Evolutionary conservation across 2,113 vertebrate genomes (phyloP), one percentile per base, ranked within the genome.

Genomic region (Pachycephala philippinensis): DNA sequence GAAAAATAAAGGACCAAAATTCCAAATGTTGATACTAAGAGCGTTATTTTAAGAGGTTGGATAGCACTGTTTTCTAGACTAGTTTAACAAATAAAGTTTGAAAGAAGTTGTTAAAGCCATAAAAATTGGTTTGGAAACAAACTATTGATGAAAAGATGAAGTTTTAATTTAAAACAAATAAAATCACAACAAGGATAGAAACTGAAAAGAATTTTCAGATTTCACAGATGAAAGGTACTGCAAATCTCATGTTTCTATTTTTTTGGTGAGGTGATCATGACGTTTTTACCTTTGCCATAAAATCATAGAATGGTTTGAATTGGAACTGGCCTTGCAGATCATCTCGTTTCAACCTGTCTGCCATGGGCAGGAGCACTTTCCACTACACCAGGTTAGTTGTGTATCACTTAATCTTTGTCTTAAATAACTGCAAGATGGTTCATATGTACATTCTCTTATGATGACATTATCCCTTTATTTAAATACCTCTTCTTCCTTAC

Each of bases 351-450:
- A 56, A 15, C 11, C 2, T 16, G 11, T 35, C 7, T 68, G 33
- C 37, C 11, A 5, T 7, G 2, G 24, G 3, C 4, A 72, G 6
- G 3, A 4, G 14, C 22, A 26, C 1, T 7, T 72, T 75, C 27
- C 7, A 33, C 39, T 30, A 28, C 5, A 24, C 2, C 23, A 47
- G 11, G 7, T 42, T 63, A 60, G 30, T 30, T 33, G 24, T 19
- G 6, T 64, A 13, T 64, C 9, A 49, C 28, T 64, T 68, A 57
- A 76, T 53, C 35, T 13, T 26, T 24, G 2, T 42, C 13, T 89
- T 37, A 70, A 89, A 54, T 64, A 89, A 40, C 17, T 50, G 17
- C 19, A 86, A 40, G 8, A 54, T 18, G 4, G 7, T 65, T 50
- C 30, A 42, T 14, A 33, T 19, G 7, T 44, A 42, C 9, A 5